These are phyloP conservation scores for Athalia circularis DNA, from an alignment of 2,888 invertebrate genomes.

Conservation along the genomic window DNA sequence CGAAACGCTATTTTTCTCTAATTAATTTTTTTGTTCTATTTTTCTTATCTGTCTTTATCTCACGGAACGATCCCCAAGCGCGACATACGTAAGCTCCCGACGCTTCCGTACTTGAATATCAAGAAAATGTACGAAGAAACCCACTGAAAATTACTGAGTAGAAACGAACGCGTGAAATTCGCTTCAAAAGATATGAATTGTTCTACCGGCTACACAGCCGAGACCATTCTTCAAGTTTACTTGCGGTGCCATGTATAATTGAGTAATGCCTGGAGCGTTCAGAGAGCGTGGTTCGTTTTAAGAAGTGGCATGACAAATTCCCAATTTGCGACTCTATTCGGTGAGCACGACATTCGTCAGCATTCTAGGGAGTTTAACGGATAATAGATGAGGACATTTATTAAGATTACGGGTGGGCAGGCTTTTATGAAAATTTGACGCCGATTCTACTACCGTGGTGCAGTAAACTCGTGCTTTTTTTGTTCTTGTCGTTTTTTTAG, in stretches of 20 bases:
- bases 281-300: conserved; percentile 37
- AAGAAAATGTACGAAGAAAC: not conserved
- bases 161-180: not conserved
- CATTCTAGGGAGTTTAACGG: conserved; percentile 52
- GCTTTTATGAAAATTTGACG: conserved; percentile 45
- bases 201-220: not conserved
- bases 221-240: conserved; percentile 25
- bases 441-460: conserved; percentile 5
- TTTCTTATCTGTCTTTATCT: too few relatives aligned
- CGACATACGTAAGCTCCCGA: too few relatives aligned
- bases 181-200: conserved; percentile 17
- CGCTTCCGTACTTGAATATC: too few relatives aligned
- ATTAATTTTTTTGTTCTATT: too few relatives aligned
- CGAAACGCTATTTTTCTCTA: too few relatives aligned
- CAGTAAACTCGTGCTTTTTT: conserved; percentile 1
- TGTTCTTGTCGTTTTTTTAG: not conserved
- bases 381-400: conserved; percentile 56
- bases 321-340: conserved; percentile 57
- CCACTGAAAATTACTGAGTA: not conserved
- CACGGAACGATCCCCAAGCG: too few relatives aligned
- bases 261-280: conserved; percentile 29
- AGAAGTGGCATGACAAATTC: conserved; percentile 54
- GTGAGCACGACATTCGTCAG: conserved; percentile 50
- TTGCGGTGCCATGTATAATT: conserved; percentile 27
- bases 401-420: conserved; percentile 55